Percentiles rank a stretch among this genome's conserved stretches.
Conservation (phyloP, 2,113 vertebrate species). For the Amazona guildingii region DNA sequence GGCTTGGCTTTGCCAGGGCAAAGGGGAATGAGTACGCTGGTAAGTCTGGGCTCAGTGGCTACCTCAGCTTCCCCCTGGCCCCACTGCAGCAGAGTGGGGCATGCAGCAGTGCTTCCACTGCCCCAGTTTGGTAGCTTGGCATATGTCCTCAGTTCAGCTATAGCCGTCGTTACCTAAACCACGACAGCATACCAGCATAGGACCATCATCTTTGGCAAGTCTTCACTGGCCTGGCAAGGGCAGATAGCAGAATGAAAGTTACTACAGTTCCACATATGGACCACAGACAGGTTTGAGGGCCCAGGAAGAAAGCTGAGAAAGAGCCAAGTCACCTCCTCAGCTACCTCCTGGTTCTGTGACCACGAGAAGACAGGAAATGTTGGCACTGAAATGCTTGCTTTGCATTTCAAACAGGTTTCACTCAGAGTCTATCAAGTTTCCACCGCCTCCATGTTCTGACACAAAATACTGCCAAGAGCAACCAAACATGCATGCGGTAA, state of each 20-base stretch:
- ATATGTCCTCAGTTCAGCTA: not conserved
- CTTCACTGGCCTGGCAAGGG: not conserved
- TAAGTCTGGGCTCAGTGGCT: not conserved
- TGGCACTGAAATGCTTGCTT: not conserved
- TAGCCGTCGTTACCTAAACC: not conserved
- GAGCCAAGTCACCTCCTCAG: not conserved
- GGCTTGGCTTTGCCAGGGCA: not conserved
- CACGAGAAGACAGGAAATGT: not conserved
- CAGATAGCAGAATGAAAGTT: not conserved
- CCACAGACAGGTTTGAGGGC: not conserved
- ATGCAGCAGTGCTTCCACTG: not conserved
- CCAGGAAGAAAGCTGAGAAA: not conserved
- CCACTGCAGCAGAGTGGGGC: not conserved
- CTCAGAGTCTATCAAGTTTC: not conserved
- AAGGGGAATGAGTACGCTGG: not conserved
- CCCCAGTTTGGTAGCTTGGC: not conserved
- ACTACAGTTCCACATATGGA: not conserved
- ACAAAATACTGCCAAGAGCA: not conserved
- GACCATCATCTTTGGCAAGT: not conserved
- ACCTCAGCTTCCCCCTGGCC: not conserved
- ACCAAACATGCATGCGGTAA: not conserved
- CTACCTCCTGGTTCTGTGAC: not conserved
- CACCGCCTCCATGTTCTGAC: not conserved
- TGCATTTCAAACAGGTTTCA: not conserved
- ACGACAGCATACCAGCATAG: not conserved